phyloP scores from a whole-genome alignment of 2,113 vertebrate species.

The Calcarius ornatus region DNA sequence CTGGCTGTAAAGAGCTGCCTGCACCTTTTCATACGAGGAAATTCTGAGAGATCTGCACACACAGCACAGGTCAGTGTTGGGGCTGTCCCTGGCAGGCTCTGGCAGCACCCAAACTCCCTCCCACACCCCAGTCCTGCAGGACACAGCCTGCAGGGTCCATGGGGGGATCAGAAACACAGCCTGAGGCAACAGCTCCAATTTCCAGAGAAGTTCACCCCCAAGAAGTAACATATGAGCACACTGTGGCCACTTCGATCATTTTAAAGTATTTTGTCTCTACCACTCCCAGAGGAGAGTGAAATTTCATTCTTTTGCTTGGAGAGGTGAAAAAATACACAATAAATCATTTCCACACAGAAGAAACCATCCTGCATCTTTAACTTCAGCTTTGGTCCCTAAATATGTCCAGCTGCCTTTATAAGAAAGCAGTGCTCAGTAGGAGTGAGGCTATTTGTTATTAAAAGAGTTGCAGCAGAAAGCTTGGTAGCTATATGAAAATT shows the following conservation, averaged over 20 bases:
- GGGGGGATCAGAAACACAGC: background rate
- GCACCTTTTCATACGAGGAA: background rate
- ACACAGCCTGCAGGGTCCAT: background rate
- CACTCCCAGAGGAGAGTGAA: background rate
- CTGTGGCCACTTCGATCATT: background rate
- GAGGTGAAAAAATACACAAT: background rate
- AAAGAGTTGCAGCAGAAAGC: background rate
- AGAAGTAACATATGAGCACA: background rate
- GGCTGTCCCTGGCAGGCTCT: accelerated
- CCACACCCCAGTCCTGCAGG: background rate
- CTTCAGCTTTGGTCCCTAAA: background rate
- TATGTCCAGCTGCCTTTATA: background rate
- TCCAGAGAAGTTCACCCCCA: background rate
- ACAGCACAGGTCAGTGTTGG: background rate
- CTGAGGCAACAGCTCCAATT: background rate
- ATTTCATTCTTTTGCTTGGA: background rate
- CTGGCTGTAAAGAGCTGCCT: background rate
- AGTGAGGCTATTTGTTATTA: background rate
- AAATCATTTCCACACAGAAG: background rate
- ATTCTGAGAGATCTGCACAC: background rate
- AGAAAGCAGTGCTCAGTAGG: background rate
- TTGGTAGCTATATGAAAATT: background rate
- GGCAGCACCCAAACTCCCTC: background rate
- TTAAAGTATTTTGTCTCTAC: background rate
- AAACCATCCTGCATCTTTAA: background rate